Conservation (phyloP, 2,888 invertebrate species). For the Deladenus siricidicola region DNA sequence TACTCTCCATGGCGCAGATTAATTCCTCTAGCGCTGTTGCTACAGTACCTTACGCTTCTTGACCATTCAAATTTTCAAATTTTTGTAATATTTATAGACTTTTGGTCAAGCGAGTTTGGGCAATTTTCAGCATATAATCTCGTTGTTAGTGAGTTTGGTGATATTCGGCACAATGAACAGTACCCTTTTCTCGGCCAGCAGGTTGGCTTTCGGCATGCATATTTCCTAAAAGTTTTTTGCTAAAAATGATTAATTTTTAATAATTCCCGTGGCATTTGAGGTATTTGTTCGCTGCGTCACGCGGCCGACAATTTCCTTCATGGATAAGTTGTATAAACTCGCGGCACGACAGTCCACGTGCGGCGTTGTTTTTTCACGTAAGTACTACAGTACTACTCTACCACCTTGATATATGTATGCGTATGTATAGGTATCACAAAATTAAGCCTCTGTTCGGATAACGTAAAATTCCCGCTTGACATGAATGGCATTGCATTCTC, state of each 20-base stretch:
- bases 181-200: constrained; percentile 37
- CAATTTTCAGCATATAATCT: constrained; percentile 37
- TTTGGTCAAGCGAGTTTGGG: constrained; percentile 42
- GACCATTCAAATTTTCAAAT: background rate
- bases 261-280: too few relatives aligned
- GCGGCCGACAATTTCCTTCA: constrained; percentile 2
- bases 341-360: constrained; percentile 1
- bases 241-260: background rate
- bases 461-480: too few relatives aligned
- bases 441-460: too few relatives aligned
- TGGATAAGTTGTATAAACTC: background rate
- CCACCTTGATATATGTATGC: too few relatives aligned
- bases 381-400: too few relatives aligned
- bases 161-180: constrained; percentile 46
- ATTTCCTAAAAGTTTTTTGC: too few relatives aligned
- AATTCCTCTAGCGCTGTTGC: constrained; percentile 40
- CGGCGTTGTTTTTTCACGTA: background rate
- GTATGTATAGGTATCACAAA: too few relatives aligned
- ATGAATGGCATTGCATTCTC: too few relatives aligned
- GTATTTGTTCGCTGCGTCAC: constrained; percentile 4
- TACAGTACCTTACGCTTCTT: constrained; percentile 23
- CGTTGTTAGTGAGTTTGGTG: constrained; percentile 45
- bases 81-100: constrained; percentile 25
- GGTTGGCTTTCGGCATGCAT: background rate
- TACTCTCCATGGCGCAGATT: constrained; percentile 35